Base-by-base conservation (phyloP, 92 coral and sea anemone genomes). In the Actinostola sp. region DNA sequence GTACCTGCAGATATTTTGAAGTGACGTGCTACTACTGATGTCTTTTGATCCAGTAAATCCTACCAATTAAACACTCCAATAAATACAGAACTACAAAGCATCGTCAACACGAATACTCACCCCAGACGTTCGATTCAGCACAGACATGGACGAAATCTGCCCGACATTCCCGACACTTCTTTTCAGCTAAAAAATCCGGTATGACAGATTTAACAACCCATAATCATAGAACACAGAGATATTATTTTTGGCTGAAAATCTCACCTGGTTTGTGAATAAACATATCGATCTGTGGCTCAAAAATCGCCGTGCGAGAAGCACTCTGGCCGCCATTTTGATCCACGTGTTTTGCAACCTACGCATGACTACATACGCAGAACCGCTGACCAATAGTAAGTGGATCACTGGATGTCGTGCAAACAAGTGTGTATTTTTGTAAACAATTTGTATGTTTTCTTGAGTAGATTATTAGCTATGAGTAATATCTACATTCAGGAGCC, bases 401-500 rank as follows among this genome's bases (percentile, higher is more conserved):
- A n/a, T n/a, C n/a, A n/a, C n/a, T n/a, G n/a, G n/a, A n/a, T n/a
- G n/a, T n/a, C n/a, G n/a, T n/a, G n/a, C n/a, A n/a, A n/a, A n/a
- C n/a, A n/a, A n/a, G n/a, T n/a, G n/a, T n/a, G n/a, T n/a, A n/a
- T n/a, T n/a, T n/a, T n/a, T n/a, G n/a, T n/a, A n/a, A n/a, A n/a
- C n/a, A n/a, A n/a, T 57, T 57, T 57, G 63, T 57, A 12, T 57
- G 63, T 27, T 57, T 57, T 57, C 16, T 57, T 29, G 51, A 20
- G 72, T 41, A 6, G 32, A 35, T n/a, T 27, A 19, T 12, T 1
- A 61, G 64, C 27, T 54, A 93, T 93, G 98, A 93, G 98, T 68
- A 93, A 93, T 56, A 93, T 93, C 42, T 93, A 93, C 78, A 93
- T 93, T 60, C 98, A 93, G 44, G 98, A 93, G 75, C 98, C 98